Conservation (phyloP, 2,888 invertebrate species). For the Antheraea yamamai region DNA sequence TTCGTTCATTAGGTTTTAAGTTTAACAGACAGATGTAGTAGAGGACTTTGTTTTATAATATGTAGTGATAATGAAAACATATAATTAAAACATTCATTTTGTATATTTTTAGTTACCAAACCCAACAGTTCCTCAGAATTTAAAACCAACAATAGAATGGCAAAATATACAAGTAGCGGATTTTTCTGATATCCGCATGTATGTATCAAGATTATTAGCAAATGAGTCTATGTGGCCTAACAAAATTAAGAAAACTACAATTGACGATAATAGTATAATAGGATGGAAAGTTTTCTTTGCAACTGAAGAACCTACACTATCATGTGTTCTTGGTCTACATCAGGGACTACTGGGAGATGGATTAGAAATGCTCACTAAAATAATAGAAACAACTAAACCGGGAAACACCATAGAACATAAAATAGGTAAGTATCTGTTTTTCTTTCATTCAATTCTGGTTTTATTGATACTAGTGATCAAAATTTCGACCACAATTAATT, state of each 20-base stretch:
- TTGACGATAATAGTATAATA: conserved; percentile 38
- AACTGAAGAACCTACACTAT: conserved; percentile 57
- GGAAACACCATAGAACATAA: conserved; percentile 62
- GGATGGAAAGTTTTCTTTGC: conserved; percentile 59
- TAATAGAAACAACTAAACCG: conserved; percentile 49
- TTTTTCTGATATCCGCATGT: conserved; percentile 84
- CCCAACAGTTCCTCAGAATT: conserved; percentile 51
- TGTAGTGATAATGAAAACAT: too few relatives aligned
- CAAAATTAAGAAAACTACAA: conserved; percentile 42
- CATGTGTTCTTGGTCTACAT: conserved; percentile 59
- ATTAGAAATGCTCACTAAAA: conserved; percentile 53
- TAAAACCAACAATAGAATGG: conserved; percentile 83
- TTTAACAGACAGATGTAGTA: too few relatives aligned
- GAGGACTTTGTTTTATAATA: too few relatives aligned
- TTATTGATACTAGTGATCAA: background rate
- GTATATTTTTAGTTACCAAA: conserved; percentile 31
- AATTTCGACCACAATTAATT: too few relatives aligned
- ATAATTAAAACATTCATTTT: background rate
- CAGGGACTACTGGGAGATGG: conserved; percentile 53
- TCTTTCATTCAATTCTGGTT: background rate
- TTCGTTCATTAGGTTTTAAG: too few relatives aligned
- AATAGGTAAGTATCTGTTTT: conserved; percentile 52
- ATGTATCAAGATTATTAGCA: conserved; percentile 61
- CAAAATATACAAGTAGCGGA: conserved; percentile 85
- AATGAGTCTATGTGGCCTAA: conserved; percentile 47